Percentiles rank a stretch among this genome's conserved stretches.
Conservation (phyloP, 1,140 invertebrate species). For the Plectrocnemia conspersa region DNA sequence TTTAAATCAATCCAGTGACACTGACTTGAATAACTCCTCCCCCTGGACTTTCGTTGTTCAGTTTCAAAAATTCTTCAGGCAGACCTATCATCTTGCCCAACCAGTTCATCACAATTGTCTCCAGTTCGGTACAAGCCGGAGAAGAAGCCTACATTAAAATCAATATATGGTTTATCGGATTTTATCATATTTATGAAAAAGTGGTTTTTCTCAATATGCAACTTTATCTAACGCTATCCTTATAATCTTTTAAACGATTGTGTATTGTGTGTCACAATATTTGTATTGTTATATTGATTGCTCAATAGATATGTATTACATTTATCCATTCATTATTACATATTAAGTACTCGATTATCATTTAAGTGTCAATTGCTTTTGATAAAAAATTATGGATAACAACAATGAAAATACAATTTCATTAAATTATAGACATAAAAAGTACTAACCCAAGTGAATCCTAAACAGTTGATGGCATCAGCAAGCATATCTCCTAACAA, state of each 20-base stretch:
- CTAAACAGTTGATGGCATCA: slow-evolving; percentile 85
- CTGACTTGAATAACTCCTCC: slow-evolving; percentile 87
- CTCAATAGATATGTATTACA: no score
- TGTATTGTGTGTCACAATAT: no score
- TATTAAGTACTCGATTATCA: neutral
- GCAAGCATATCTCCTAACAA: slow-evolving; percentile 95
- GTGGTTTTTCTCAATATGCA: no score
- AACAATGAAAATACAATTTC: no score
- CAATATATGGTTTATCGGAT: no score
- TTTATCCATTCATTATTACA: no score
- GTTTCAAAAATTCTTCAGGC: slow-evolving; percentile 82
- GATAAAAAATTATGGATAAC: slow-evolving; percentile 43
- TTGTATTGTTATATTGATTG: no score
- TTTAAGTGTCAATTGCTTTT: slow-evolving; percentile 43
- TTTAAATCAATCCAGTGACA: neutral
- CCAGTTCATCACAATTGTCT: slow-evolving; percentile 98
- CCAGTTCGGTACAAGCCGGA: slow-evolving; percentile 93
- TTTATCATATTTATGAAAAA: no score
- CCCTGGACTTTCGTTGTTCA: slow-evolving; percentile 65
- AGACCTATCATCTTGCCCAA: slow-evolving; percentile 89
- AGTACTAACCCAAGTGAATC: slow-evolving; percentile 87
- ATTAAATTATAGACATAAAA: no score
- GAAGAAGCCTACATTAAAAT: slow-evolving; percentile 84
- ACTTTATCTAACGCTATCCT: no score
- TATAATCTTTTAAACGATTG: no score